Base-by-base conservation (phyloP, 2,888 invertebrate species). In the Archips xylosteana region DNA sequence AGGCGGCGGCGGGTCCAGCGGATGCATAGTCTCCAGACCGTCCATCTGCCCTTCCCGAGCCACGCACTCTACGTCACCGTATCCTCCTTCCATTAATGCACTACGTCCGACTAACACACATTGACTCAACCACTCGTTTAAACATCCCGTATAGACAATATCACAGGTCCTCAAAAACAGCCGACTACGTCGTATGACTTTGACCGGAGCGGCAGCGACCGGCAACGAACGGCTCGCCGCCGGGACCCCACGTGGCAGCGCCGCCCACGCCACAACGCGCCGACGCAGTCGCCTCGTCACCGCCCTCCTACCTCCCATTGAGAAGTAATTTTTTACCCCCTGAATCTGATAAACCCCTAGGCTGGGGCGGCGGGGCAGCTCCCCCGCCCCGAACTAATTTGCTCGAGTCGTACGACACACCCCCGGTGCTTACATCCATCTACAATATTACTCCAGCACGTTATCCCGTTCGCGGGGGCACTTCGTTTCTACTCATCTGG, bases 1-100 rank as follows among this genome's bases (percentile, higher is more conserved):
- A 34, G 98, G 97, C 87, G 97, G 97, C 75, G 97, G 97, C 83
- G 94, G 94, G 74, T 93, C 92, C 68, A 94, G 82, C 64, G 89
- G 88, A 78, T 92, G 92, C 89, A 92, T 90, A 75, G 83, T 81
- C 75, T 91, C 92, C 72, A 91, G 83, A 71, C 85, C 84, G 78
- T 90, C 92, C 88, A 92, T 87, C 71, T 85, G 82, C 74, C 76
- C 83, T 71, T 86, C 87, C 69, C 88, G 86, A 76, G 74, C 79
- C 78, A 86, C 85, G 79, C 88, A 89, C 78, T 90, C 87, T 79
- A 88, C 81, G 78, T 87, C 89, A 76, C 85, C 82, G 82, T 84
- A 91, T 76, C 81, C 84, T 75, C 85, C 81, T 84, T 90, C 90
- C 92, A 90, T 91, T 74, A 80, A 84, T 76, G 72, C 81, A 87